A percentile compares a stretch with the other conserved stretches of the same genome.
phyloP scores from a whole-genome alignment of 2,113 vertebrate genomes.

The Macquaria australasica region DNA sequence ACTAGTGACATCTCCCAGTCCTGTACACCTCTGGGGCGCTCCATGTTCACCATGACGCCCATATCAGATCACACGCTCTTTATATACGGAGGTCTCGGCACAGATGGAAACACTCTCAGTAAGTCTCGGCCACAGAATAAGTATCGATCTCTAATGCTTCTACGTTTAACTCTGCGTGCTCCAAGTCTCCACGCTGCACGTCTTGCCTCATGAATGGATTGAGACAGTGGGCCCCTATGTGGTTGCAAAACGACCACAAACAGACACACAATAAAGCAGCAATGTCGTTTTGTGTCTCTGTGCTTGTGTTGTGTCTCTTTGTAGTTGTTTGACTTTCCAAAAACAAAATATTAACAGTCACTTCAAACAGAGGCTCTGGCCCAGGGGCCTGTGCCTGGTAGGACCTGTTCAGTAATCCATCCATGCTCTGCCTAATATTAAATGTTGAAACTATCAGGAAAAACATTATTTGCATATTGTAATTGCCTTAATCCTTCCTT shows the following conservation, averaged over 20 bases:
- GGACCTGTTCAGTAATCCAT: not conserved
- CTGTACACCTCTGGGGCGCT: slow-evolving; percentile 88
- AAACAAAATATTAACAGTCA: not conserved
- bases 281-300: not conserved
- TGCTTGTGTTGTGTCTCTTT: not conserved
- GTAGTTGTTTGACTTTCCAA: not conserved
- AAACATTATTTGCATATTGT: not conserved
- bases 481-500: not conserved
- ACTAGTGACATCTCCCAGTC: slow-evolving; percentile 82
- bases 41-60: slow-evolving; percentile 93
- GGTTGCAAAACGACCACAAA: not conserved
- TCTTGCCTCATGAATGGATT: not conserved
- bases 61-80: slow-evolving; percentile 91
- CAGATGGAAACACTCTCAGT: slow-evolving; percentile 91
- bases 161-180: not conserved
- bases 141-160: not conserved
- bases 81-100: slow-evolving; percentile 92
- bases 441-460: not conserved
- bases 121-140: slow-evolving; percentile 65
- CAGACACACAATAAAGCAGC: not conserved
- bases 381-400: not conserved
- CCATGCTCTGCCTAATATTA: not conserved
- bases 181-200: not conserved
- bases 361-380: not conserved
- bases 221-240: too few species aligned